Conservation (phyloP, 2,797 vertebrate genomes). For the Clarias pachynema region DNA sequence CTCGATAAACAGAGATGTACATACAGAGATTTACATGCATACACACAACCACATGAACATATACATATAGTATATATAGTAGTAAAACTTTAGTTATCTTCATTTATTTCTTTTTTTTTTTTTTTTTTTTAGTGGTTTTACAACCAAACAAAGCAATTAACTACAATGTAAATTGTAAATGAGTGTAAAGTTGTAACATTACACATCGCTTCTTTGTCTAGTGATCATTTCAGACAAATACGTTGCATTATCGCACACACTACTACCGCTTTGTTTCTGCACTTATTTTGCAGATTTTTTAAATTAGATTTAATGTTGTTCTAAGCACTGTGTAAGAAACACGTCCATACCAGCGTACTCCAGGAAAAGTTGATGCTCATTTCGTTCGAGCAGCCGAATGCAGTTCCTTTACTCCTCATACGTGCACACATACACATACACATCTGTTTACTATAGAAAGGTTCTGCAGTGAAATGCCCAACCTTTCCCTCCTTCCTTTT, state of each 20-base stretch:
- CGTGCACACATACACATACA: too few species aligned
- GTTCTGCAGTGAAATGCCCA: background rate
- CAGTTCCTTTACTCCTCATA: background rate
- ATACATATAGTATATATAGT: too few species aligned
- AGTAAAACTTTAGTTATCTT: background rate
- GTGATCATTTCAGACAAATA: background rate
- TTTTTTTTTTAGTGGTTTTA: background rate
- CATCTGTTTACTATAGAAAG: slow-evolving; percentile 1
- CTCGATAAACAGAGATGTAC: background rate
- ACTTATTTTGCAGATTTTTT: background rate
- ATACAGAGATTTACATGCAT: background rate
- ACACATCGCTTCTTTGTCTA: background rate
- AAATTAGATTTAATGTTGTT: too few species aligned
- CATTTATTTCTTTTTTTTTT: background rate
- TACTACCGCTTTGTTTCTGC: background rate
- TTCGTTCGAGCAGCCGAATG: background rate
- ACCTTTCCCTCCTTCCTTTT: background rate
- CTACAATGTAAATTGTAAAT: background rate
- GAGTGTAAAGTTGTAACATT: background rate
- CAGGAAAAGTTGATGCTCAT: background rate
- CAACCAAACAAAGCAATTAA: background rate
- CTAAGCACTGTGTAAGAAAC: background rate
- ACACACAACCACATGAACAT: background rate
- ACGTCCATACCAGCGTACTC: background rate
- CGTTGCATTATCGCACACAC: too few species aligned